Evolutionary conservation across 2,888 invertebrate species (phyloP), one percentile per base, ranked within the genome.

Genomic region (Priocnemis perturbator): DNA sequence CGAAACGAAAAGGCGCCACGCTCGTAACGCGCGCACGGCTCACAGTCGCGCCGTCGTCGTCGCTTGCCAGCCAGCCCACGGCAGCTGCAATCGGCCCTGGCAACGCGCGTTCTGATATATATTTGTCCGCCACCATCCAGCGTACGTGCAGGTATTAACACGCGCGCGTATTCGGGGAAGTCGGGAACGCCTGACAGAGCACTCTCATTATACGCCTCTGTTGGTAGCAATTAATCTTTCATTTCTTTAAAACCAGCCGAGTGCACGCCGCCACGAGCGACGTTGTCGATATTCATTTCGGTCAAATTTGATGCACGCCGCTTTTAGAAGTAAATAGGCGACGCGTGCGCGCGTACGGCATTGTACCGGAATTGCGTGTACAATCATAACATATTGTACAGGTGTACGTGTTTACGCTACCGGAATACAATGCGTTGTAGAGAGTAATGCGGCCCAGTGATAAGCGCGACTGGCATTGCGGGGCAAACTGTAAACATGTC

Each of bases 1-100:
- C 37, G 79, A 77, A 73, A 84, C 81, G 83, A 86, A 88, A 86
- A 87, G 83, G 83, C 85, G 76, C 79, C 58, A 78, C 81, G 74
- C 73, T 67, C 50, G 67, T 5, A 26, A 26, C 26, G 26, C 26
- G 7, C 37, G 7, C 37, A 26, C 3, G 1, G 37, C 37, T 7
- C 37, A 37, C 44, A 17, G 7, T 21, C 48, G 20, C 26, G 26
- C 7, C 26, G 7, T 7, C 26, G 26, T 3, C 26, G 26, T 26
- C 26, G 26, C 37, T 37, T 37, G 37, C 37, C 37, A 11, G 37
- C 37, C 4, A 37, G 37, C 7, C 4, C 37, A 37, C 53, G 58
- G 30, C 58, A 52, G 45, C 64, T 67, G 44, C 58, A 67, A 67
- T 64, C 67, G 64, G 15, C 44, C 57, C 64, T 67, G 67, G 58